Evolutionary conservation across 1,140 invertebrate genomes (phyloP).

Genomic region (Ctenoplectra terminalis): DNA sequence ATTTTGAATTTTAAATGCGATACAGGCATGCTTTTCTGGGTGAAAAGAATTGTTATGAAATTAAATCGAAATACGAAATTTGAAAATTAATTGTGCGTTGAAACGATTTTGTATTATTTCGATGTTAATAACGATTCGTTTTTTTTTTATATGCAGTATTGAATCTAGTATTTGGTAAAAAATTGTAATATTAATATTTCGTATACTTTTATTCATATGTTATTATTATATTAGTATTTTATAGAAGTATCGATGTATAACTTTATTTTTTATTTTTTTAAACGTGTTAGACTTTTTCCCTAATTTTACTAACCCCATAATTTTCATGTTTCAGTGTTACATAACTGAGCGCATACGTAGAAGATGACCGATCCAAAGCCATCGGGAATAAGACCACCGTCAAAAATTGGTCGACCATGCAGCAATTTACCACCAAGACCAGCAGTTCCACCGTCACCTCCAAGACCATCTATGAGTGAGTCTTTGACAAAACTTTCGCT

Average conservation of each 20-base stretch:
- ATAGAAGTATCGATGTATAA: not conserved
- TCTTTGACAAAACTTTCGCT: conserved; percentile 37
- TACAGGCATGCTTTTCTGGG: not conserved
- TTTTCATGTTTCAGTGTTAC: conserved; percentile 54
- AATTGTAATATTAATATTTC: not conserved
- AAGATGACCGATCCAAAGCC: conserved; percentile 72
- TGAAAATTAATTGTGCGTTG: not conserved
- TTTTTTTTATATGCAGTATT: not conserved
- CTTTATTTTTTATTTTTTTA: not conserved
- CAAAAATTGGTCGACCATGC: conserved; percentile 85
- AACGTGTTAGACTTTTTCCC: not conserved
- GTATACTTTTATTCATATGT: not conserved
- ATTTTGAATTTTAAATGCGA: not conserved
- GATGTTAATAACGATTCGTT: not conserved
- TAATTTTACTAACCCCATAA: conserved; percentile 33
- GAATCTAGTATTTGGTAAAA: not conserved
- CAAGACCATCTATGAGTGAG: conserved; percentile 78
- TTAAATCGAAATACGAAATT: not conserved
- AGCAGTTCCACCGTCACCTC: conserved; percentile 84
- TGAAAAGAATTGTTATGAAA: not conserved
- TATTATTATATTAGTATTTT: not conserved
- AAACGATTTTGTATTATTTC: not conserved
- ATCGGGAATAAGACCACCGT: conserved; percentile 85
- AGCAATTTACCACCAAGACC: conserved; percentile 84
- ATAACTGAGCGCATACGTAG: conserved; percentile 42